Evolutionary conservation across 1,140 invertebrate species (phyloP).

Genomic region (Maconellicoccus hirsutus): DNA sequence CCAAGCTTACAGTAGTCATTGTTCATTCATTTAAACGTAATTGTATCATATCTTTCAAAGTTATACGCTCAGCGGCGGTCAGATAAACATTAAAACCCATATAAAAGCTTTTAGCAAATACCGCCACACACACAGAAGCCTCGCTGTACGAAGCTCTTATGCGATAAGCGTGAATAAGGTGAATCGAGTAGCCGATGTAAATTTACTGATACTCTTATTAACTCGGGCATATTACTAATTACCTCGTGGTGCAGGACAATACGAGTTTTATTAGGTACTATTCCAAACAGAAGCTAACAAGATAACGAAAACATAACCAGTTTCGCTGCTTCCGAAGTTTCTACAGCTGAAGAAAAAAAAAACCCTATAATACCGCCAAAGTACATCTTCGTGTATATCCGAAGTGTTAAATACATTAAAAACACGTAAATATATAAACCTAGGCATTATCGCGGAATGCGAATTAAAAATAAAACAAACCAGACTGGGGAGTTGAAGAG

Average conservation of each 20-base stretch:
- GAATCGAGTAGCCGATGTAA: neutral
- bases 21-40: too few relatives aligned
- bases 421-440: constrained; percentile 6
- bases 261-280: neutral
- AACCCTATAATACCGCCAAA: neutral
- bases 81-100: too few relatives aligned
- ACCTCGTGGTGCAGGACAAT: neutral
- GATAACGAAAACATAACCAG: neutral
- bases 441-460: constrained; percentile 8
- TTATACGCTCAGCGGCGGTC: too few relatives aligned
- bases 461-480: neutral
- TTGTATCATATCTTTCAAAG: too few relatives aligned
- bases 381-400: neutral
- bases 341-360: neutral
- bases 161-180: too few relatives aligned
- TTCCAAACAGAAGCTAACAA: neutral
- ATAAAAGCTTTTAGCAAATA: too few relatives aligned
- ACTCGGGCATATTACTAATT: constrained; percentile 4
- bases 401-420: constrained; percentile 8
- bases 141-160: too few relatives aligned
- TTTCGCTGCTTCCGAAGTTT: neutral
- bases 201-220: constrained; percentile 10
- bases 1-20: too few relatives aligned
- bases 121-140: too few relatives aligned
- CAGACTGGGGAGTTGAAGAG: neutral